Evolutionary conservation across 2,797 vertebrate genomes (phyloP).

Genomic region (Pseudochirops corinnae): DNA sequence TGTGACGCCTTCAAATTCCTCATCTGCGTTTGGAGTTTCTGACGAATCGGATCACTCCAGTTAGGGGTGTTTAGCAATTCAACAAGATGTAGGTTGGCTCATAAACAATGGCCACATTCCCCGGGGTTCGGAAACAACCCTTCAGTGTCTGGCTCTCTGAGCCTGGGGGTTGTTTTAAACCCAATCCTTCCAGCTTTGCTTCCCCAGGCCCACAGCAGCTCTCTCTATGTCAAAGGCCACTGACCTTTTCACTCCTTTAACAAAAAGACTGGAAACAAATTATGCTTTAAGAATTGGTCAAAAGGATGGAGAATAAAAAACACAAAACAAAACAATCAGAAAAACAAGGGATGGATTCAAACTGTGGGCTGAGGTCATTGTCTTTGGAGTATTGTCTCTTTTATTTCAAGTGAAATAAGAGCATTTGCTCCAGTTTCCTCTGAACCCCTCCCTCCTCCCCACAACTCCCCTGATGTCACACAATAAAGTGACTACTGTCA

Average conservation of each 20-base stretch:
- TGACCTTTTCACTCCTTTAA: slow-evolving; percentile 83
- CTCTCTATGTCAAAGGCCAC: slow-evolving; percentile 84
- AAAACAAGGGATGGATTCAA: slow-evolving; percentile 69
- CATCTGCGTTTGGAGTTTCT: slow-evolving; percentile 64
- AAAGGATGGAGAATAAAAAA: slow-evolving; percentile 62
- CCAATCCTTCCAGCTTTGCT: slow-evolving; percentile 19
- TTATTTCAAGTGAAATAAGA: slow-evolving; percentile 67
- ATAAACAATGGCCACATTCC: slow-evolving; percentile 69
- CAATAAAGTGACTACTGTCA: slow-evolving; percentile 51
- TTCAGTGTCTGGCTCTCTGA: slow-evolving; percentile 68
- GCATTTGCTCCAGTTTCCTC: slow-evolving; percentile 58
- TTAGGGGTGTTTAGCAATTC: slow-evolving; percentile 71
- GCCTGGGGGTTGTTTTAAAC: slow-evolving; percentile 72
- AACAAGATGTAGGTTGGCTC: slow-evolving; percentile 72
- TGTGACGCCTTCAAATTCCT: slow-evolving; percentile 56
- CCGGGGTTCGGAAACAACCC: slow-evolving; percentile 54
- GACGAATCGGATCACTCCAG: slow-evolving; percentile 67
- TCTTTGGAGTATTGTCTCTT: slow-evolving; percentile 69
- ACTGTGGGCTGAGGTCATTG: slow-evolving; percentile 61
- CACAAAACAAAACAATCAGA: slow-evolving; percentile 34
- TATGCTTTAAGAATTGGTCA: slow-evolving; percentile 75
- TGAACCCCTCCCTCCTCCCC: slow-evolving; percentile 19
- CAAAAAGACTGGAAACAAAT: slow-evolving; percentile 82
- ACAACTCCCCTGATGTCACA: slow-evolving; percentile 19
- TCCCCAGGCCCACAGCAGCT: slow-evolving; percentile 79